phyloP scores from a whole-genome alignment of 2,113 vertebrate species.

The Takifugu flavidus region DNA sequence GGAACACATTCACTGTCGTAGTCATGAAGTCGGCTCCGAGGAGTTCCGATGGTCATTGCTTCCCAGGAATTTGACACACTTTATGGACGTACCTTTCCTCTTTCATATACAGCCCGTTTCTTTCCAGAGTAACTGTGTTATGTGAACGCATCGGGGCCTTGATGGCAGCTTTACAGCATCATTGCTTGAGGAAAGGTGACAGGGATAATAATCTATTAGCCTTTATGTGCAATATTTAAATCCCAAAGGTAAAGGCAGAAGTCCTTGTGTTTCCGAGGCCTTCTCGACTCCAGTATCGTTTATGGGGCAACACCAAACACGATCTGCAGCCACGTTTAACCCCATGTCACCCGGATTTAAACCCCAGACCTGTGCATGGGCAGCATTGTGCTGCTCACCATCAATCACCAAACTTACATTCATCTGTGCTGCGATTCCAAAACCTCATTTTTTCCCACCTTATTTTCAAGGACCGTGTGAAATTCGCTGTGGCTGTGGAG shows the following conservation, averaged over 20 bases:
- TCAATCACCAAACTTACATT: background rate
- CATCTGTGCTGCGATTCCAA: too few relatives aligned
- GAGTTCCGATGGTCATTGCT: constrained; percentile 13
- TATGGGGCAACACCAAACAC: constrained; percentile 32
- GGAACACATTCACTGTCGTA: background rate
- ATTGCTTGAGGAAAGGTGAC: constrained; percentile 88
- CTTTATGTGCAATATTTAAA: constrained; percentile 87
- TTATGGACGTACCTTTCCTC: constrained; percentile 8
- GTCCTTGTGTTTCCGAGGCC: constrained; percentile 77
- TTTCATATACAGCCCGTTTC: constrained; percentile 25
- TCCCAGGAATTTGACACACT: constrained; percentile 1
- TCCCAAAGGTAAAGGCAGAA: constrained; percentile 66
- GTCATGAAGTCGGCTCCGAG: background rate
- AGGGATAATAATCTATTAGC: constrained; percentile 81
- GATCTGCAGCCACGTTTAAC: constrained; percentile 20
- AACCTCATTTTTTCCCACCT: too few relatives aligned
- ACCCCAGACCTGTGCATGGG: too few relatives aligned
- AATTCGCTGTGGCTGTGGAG: too few relatives aligned
- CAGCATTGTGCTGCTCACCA: too few relatives aligned
- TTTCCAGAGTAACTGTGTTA: constrained; percentile 52
- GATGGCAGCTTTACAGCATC: constrained; percentile 79
- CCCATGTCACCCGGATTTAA: too few relatives aligned
- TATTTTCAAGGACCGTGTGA: too few relatives aligned
- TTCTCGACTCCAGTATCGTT: constrained; percentile 48
- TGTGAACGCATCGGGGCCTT: constrained; percentile 83